phyloP scores from a whole-genome alignment of 2,113 vertebrate species.

The Numenius arquata region DNA sequence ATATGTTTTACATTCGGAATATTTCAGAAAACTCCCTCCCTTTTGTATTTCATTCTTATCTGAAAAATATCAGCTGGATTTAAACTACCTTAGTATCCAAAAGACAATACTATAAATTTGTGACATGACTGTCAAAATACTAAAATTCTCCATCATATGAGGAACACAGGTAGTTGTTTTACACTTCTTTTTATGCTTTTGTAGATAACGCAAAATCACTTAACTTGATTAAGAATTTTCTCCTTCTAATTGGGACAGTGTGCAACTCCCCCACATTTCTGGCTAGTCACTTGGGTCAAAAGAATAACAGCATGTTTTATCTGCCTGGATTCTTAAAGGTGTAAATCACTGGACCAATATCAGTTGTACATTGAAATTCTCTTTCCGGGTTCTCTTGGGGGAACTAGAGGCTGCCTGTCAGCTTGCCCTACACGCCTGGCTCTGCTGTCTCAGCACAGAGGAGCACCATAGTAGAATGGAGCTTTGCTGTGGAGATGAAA shows the following conservation, averaged over 20 bases:
- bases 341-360: not conserved
- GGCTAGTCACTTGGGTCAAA: not conserved
- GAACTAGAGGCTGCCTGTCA: not conserved
- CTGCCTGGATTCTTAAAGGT: not conserved
- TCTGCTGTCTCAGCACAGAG: not conserved
- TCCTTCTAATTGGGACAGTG: not conserved
- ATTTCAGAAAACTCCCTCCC: not conserved
- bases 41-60: not conserved
- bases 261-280: not conserved
- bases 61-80: not conserved
- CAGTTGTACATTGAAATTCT: not conserved
- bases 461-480: not conserved
- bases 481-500: not conserved
- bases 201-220: not conserved
- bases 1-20: not conserved
- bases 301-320: not conserved
- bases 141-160: not conserved
- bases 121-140: not conserved
- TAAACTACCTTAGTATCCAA: not conserved
- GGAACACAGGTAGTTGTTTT: not conserved
- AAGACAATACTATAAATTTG: not conserved
- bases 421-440: not conserved
- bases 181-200: not conserved
- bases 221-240: not conserved
- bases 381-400: not conserved